Evolutionary conservation across 2,888 invertebrate genomes (phyloP), one percentile per base, ranked within the genome.

Genomic region (Monoplex corrugatus): DNA sequence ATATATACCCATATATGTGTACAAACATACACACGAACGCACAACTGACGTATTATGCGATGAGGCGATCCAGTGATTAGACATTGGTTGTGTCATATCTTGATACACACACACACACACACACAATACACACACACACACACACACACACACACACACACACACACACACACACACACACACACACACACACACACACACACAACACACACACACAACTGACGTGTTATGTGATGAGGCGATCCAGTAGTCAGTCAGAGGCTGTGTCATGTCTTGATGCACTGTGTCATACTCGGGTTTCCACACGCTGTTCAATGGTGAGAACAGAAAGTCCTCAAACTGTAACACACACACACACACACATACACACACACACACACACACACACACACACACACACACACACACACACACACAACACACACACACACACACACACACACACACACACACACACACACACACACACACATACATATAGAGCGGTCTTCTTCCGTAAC

Each of bases 221-320:
- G 97, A 99, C 97, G 99, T 99, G 95, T 99, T 99, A 95, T 99
- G 99, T 0, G 99, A 99, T 0, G 99, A 99, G 1, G 99, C 97
- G 90, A 99, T 98, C 98, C 99, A 99, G 96, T 99, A 99, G 96
- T 98, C 97, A 0, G 98, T 97, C 89, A 99, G 96, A 0, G 99
- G 98, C 92, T 97, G 97, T 6, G 97, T 98, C 99, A 99, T 99
- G 94, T 99, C 98, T 95, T 99, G 98, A 91, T 97, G 97, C 0
- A 98, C 97, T 43, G 96, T 96, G 93, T 98, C 97, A 85, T 96
- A 97, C 57, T 96, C 96, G 57, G 97, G 96, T 96, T 99, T 97
- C 98, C 98, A 99, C 89, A 99, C 97, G 92, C 98, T 98, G 96
- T 99, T 99, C 96, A 98, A 98, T 96, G 98, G 98, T 0, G 98